Evolutionary conservation across 2,113 vertebrate genomes (phyloP).

Genomic region (Astur gentilis): DNA sequence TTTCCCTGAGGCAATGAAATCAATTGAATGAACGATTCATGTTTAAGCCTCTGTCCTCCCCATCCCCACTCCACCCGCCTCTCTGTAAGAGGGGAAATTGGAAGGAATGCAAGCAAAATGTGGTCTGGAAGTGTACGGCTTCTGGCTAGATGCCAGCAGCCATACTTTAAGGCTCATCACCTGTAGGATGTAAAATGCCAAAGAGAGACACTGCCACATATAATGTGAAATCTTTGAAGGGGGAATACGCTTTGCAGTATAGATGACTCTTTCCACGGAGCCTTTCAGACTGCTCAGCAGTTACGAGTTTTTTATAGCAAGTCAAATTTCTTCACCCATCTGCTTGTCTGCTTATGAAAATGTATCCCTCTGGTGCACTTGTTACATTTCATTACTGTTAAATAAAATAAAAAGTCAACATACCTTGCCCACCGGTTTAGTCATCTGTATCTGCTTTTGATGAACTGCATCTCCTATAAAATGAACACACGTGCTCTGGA

Average conservation of each 20-base stretch:
- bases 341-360: constrained; percentile 55
- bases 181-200: neutral
- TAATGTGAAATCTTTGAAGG: neutral
- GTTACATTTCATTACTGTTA: constrained; percentile 28
- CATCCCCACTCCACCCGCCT: neutral
- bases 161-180: neutral
- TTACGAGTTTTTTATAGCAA: neutral
- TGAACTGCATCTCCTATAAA: neutral
- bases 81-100: neutral
- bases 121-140: neutral
- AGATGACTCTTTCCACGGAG: neutral
- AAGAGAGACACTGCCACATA: neutral
- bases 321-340: constrained; percentile 56
- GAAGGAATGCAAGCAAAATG: neutral
- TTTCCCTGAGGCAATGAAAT: neutral
- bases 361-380: constrained; percentile 40
- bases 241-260: neutral
- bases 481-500: neutral
- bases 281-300: neutral
- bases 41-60: neutral
- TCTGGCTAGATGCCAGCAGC: neutral
- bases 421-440: constrained; percentile 20
- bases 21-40: rapidly evolving
- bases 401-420: constrained; percentile 23
- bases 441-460: neutral